Percentiles rank a stretch among this genome's conserved stretches.
phyloP scores from a whole-genome alignment of 2,113 vertebrate genomes.

The Corapipo altera region DNA sequence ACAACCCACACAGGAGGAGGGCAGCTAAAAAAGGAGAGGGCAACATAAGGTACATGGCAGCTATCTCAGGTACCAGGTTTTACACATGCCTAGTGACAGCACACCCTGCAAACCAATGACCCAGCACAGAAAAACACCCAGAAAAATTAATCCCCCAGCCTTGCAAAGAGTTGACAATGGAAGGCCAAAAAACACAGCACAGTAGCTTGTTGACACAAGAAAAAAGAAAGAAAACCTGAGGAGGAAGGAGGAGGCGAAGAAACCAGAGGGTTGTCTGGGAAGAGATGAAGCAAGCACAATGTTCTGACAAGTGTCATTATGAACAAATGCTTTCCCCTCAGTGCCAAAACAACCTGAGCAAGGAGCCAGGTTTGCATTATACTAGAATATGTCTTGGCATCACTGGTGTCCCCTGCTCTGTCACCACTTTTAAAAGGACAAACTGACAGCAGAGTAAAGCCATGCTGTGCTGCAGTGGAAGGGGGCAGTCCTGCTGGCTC shows the following conservation, averaged over 20 bases:
- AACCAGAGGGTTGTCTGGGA: not conserved
- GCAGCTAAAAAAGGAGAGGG: not conserved
- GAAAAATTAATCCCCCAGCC: not conserved
- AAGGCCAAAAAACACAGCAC: not conserved
- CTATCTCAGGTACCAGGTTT: not conserved
- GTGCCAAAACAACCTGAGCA: not conserved
- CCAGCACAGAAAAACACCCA: not conserved
- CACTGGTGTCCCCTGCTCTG: not conserved
- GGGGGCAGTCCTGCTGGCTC: not conserved
- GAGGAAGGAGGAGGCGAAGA: not conserved
- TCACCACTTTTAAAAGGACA: not conserved
- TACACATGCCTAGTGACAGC: not conserved
- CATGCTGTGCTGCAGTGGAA: fast-evolving
- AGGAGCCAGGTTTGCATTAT: not conserved
- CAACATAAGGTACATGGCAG: not conserved
- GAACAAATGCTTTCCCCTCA: not conserved
- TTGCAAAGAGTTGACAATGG: not conserved
- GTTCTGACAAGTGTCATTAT: not conserved
- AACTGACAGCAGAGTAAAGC: not conserved
- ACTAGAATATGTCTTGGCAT: not conserved
- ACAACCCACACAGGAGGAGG: not conserved
- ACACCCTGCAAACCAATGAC: not conserved
- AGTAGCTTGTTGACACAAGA: not conserved
- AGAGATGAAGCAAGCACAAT: not conserved
- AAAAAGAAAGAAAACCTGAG: not conserved